Percentiles rank a stretch among this genome's conserved stretches.
Evolutionary conservation across 2,113 vertebrate species (phyloP).

Genomic region (Brienomyrus longianalis): DNA sequence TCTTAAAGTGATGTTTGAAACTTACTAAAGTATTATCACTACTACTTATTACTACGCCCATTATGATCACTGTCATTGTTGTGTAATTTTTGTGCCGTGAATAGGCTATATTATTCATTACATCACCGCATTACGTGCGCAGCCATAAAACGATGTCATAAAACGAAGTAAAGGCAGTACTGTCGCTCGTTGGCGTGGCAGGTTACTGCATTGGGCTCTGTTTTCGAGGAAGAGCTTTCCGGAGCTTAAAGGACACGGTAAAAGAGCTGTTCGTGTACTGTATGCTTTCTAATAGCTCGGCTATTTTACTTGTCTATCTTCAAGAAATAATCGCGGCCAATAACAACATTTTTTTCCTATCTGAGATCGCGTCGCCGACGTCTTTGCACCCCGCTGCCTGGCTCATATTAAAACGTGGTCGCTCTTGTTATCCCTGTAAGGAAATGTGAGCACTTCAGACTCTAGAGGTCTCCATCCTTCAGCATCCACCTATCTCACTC

Average conservation of each 20-base stretch:
- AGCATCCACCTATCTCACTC: constrained; percentile 49
- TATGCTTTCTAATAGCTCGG: background rate
- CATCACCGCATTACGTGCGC: background rate
- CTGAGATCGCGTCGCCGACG: background rate
- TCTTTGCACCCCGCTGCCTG: background rate
- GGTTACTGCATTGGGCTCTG: background rate
- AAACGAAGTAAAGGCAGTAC: background rate
- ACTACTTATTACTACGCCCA: background rate
- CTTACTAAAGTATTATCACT: background rate
- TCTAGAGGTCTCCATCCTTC: constrained; percentile 75
- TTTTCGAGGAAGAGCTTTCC: background rate
- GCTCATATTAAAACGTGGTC: background rate
- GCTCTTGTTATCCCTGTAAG: constrained; percentile 32
- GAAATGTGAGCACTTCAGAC: constrained; percentile 53
- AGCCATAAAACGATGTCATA: background rate
- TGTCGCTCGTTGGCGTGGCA: background rate
- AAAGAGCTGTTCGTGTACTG: background rate
- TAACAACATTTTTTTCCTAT: background rate
- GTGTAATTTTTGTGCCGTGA: background rate
- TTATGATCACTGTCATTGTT: background rate
- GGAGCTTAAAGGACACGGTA: background rate
- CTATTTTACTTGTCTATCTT: background rate
- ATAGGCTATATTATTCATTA: background rate
- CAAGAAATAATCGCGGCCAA: background rate
- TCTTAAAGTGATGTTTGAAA: background rate